Evolutionary conservation across 2,797 vertebrate genomes (phyloP).

Genomic region (Buceros bicornis): DNA sequence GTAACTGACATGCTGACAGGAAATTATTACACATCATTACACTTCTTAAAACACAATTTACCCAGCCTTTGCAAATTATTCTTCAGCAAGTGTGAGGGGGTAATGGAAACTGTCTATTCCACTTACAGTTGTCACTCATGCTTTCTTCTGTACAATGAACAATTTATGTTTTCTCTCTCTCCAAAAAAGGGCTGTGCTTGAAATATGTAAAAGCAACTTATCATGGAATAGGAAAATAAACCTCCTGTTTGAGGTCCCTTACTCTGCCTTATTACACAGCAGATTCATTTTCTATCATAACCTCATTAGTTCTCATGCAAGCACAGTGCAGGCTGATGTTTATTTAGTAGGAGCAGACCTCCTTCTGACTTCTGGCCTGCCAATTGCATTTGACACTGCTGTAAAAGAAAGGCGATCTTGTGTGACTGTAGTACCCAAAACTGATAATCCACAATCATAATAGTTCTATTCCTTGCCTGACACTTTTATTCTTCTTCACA

Average conservation of each 20-base stretch:
- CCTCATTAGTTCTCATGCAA: conserved; percentile 17
- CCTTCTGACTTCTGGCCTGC: conserved; percentile 16
- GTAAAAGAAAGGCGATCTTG: conserved; percentile 39
- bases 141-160: conserved; percentile 70
- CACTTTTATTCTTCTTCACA: conserved; percentile 38
- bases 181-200: background rate
- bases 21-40: conserved; percentile 91
- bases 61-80: conserved; percentile 86
- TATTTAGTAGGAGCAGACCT: background rate
- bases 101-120: conserved; percentile 90
- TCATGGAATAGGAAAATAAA: background rate
- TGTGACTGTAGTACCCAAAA: conserved; percentile 49
- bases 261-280: background rate
- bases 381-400: conserved; percentile 47
- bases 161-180: conserved; percentile 59
- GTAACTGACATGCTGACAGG: conserved; percentile 84
- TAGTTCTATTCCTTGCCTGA: conserved; percentile 27
- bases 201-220: conserved; percentile 46
- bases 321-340: background rate
- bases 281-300: conserved; percentile 23
- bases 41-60: conserved; percentile 91
- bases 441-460: conserved; percentile 37
- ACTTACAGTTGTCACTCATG: conserved; percentile 80
- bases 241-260: background rate
- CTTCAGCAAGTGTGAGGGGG: conserved; percentile 80